Conservation (phyloP, 1,140 invertebrate genomes). For the Cephus cinctus region DNA sequence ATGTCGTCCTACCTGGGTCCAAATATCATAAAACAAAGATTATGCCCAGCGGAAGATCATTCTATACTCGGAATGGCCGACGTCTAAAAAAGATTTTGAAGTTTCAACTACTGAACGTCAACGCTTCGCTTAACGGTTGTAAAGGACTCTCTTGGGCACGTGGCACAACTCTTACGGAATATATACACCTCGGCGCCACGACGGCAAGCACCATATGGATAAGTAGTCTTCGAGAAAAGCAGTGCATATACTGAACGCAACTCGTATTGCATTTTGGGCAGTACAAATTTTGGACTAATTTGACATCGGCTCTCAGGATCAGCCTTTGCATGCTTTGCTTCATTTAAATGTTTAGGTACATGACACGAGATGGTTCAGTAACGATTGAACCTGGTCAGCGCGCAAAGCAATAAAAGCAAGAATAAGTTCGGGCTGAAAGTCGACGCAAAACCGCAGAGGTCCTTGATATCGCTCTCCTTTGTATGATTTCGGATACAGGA, state of each 20-base stretch:
- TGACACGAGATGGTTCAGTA: background rate
- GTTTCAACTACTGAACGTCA: no score
- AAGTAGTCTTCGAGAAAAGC: slow-evolving; percentile 22
- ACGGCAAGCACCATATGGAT: no score
- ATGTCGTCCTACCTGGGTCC: no score
- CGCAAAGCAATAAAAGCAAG: slow-evolving; percentile 18
- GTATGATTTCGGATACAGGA: slow-evolving; percentile 71
- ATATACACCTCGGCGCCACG: no score
- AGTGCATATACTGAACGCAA: slow-evolving; percentile 21
- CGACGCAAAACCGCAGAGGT: slow-evolving; percentile 44
- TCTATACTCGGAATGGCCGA: no score
- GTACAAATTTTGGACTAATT: slow-evolving; percentile 19
- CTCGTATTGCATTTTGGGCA: slow-evolving; percentile 23
- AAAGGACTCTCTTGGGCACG: no score
- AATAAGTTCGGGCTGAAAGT: slow-evolving; percentile 25
- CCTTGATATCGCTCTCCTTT: slow-evolving; percentile 62
- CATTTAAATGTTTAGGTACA: no score
- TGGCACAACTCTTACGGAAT: no score
- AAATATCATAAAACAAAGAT: no score
- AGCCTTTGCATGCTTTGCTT: slow-evolving; percentile 1
- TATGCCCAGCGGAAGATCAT: no score
- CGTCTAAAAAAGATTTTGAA: no score
- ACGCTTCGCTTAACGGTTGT: no score
- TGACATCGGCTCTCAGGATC: slow-evolving; percentile 28
- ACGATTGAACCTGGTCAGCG: background rate